Conservation (phyloP, 2,888 invertebrate species). For the Encarsia formosa region DNA sequence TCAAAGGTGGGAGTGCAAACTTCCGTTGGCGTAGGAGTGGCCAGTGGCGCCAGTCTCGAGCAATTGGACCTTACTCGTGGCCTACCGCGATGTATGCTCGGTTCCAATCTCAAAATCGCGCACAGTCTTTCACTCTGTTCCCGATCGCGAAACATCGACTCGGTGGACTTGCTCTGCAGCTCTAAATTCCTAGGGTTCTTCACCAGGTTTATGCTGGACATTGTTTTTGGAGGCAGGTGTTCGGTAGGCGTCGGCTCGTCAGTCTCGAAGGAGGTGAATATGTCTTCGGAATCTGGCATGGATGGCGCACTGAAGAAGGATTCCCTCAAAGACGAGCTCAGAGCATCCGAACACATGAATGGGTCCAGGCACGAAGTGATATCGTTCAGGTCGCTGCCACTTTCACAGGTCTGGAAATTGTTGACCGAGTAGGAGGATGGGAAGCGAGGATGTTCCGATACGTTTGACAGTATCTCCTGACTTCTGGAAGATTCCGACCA, state of each 20-base stretch:
- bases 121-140: slow-evolving; percentile 24
- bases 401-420: slow-evolving; percentile 42
- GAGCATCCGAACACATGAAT: slow-evolving; percentile 43
- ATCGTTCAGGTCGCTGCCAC: slow-evolving; percentile 45
- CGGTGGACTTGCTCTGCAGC: slow-evolving; percentile 42
- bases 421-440: slow-evolving; percentile 46
- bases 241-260: slow-evolving; percentile 16
- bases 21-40: slow-evolving; percentile 43
- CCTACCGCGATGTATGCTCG: slow-evolving; percentile 35
- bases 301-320: slow-evolving; percentile 45
- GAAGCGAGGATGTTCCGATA: slow-evolving; percentile 35
- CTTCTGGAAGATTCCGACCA: slow-evolving; percentile 49
- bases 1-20: slow-evolving; percentile 45
- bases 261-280: slow-evolving; percentile 43
- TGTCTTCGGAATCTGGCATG: slow-evolving; percentile 41
- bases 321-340: slow-evolving; percentile 44
- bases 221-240: slow-evolving; percentile 20
- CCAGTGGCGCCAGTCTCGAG: slow-evolving; percentile 38
- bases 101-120: slow-evolving; percentile 36
- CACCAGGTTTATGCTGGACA: slow-evolving; percentile 41
- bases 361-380: slow-evolving; percentile 42
- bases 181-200: slow-evolving; percentile 17
- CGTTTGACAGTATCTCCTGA: slow-evolving; percentile 42
- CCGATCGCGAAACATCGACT: slow-evolving; percentile 37
- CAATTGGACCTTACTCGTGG: slow-evolving; percentile 31